Evolutionary conservation across 1,140 invertebrate genomes (phyloP).

Genomic region (Diprion similis): DNA sequence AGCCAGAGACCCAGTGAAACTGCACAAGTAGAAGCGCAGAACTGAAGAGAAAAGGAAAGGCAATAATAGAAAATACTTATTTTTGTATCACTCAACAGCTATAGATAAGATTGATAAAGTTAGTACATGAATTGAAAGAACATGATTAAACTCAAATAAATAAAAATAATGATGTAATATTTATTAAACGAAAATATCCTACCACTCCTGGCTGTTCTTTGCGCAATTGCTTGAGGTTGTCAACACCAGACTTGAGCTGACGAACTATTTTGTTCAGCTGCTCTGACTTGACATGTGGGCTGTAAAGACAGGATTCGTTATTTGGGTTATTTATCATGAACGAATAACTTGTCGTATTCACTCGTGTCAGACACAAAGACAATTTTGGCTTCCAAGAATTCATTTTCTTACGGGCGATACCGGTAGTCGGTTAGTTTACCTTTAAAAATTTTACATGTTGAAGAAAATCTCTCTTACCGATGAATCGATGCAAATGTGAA

Average conservation of each 20-base stretch:
- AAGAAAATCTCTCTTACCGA: neutral
- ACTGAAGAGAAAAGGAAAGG: conserved; percentile 39
- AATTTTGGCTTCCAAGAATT: neutral
- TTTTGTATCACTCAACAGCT: no score
- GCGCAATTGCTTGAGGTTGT: conserved; percentile 42
- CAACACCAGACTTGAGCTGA: conserved; percentile 39
- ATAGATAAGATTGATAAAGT: no score
- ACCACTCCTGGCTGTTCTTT: conserved; percentile 53
- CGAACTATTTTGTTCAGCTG: conserved; percentile 45
- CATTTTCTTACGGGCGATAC: no score
- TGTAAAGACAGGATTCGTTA: conserved; percentile 31
- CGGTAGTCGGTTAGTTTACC: no score
- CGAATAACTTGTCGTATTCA: no score
- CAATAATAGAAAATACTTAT: neutral
- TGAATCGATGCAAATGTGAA: neutral
- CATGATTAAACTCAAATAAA: neutral
- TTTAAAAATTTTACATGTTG: neutral
- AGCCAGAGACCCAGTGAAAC: conserved; percentile 50
- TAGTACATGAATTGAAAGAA: neutral
- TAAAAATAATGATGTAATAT: neutral
- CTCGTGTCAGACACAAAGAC: no score
- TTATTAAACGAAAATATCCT: conserved; percentile 27
- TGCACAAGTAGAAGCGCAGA: conserved; percentile 44
- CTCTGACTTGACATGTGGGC: conserved; percentile 40
- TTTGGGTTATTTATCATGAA: no score